A percentile compares a stretch with the other conserved stretches of the same genome.
Conservation (phyloP, 2,113 vertebrate genomes). For the Thamnophis sirtalis region DNA sequence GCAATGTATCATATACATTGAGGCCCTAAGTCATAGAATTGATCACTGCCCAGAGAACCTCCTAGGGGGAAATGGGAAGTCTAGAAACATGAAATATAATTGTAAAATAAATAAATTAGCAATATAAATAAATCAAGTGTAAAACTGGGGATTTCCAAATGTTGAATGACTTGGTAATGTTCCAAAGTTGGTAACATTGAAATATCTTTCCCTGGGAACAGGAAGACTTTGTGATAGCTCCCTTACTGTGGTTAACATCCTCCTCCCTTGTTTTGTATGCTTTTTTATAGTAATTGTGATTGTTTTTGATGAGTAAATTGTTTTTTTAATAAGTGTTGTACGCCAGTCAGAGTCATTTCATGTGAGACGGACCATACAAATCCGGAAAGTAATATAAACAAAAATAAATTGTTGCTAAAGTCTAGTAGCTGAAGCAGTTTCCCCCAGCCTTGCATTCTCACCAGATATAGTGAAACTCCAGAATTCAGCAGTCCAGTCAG, state of each 20-base stretch:
- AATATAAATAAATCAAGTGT: background rate
- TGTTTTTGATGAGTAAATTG: background rate
- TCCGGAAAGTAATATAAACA: background rate
- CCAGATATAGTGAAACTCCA: background rate
- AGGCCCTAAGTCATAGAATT: background rate
- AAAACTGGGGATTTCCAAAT: background rate
- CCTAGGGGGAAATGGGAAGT: background rate
- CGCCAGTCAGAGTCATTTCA: background rate
- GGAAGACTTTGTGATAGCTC: background rate
- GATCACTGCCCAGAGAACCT: background rate
- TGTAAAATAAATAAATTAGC: background rate
- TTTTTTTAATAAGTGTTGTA: background rate
- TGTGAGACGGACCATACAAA: background rate
- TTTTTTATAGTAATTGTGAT: background rate
- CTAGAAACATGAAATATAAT: background rate
- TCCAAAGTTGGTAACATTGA: background rate
- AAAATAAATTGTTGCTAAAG: background rate
- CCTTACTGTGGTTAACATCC: background rate
- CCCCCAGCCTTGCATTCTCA: background rate
- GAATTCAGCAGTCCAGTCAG: background rate
- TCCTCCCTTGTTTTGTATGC: background rate
- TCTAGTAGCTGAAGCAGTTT: background rate
- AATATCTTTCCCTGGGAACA: background rate
- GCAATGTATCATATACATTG: background rate
- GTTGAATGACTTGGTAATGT: background rate